Percentiles rank a stretch among this genome's conserved stretches.
Evolutionary conservation across 2,113 vertebrate species (phyloP).

Genomic region (Tapirus terrestris): DNA sequence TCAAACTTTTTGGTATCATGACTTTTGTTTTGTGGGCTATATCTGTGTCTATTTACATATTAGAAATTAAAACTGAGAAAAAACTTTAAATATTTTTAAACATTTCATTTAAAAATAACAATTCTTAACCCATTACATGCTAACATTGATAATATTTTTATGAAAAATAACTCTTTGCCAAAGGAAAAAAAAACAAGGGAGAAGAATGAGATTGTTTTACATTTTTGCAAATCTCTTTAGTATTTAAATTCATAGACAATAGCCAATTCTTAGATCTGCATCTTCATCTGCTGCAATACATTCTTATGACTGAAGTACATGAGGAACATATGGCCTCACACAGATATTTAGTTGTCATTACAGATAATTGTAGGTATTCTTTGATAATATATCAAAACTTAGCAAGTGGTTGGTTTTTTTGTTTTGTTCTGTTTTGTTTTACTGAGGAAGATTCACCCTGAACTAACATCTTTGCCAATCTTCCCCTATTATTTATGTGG

Average conservation of each 20-base stretch:
- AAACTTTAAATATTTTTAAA: background rate
- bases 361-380: background rate
- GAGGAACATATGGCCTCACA: background rate
- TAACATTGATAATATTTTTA: background rate
- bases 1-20: background rate
- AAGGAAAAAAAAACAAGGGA: background rate
- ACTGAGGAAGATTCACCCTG: no score
- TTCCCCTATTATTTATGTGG: no score
- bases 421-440: no score
- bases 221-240: background rate
- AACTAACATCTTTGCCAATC: no score
- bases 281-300: background rate
- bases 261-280: background rate
- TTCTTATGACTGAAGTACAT: background rate
- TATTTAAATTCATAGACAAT: background rate
- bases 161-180: background rate
- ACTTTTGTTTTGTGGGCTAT: background rate
- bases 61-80: background rate
- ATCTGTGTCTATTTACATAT: background rate
- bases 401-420: background rate
- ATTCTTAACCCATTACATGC: background rate
- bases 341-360: background rate
- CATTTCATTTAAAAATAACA: background rate
- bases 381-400: background rate
- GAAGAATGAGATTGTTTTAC: background rate